Evolutionary conservation across 2,797 vertebrate genomes (phyloP).

Genomic region (Chloroceryle inda): DNA sequence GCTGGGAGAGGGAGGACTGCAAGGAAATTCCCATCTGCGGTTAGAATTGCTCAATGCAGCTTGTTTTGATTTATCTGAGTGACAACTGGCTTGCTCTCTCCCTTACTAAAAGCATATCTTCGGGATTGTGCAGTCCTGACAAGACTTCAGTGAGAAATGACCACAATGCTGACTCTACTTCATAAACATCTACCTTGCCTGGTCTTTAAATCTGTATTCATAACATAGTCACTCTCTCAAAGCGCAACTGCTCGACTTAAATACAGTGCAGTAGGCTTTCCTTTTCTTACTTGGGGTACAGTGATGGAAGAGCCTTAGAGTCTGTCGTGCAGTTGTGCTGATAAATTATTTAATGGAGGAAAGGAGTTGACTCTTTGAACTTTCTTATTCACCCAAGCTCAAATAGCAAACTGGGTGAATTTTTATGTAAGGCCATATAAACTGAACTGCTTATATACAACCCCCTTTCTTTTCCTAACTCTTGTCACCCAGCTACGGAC

Average conservation of each 20-base stretch:
- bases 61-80: neutral
- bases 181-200: neutral
- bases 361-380: neutral
- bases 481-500: fast-evolving
- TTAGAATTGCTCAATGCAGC: neutral
- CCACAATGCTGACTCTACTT: neutral
- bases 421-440: neutral
- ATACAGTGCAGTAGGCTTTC: fast-evolving
- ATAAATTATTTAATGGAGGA: neutral
- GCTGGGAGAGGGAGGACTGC: neutral
- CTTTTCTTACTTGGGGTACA: neutral
- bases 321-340: neutral
- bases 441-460: neutral
- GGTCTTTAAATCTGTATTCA: neutral
- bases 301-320: neutral
- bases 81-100: neutral
- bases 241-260: neutral
- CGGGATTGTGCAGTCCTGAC: neutral
- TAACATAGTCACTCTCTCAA: neutral
- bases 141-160: neutral
- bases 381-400: neutral
- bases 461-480: neutral
- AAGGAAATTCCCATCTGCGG: neutral
- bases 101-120: neutral
- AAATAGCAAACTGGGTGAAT: neutral